These are phyloP conservation scores for Nomada goodeniana DNA, from an alignment of 2,888 invertebrate species.

Conservation along the genomic window DNA sequence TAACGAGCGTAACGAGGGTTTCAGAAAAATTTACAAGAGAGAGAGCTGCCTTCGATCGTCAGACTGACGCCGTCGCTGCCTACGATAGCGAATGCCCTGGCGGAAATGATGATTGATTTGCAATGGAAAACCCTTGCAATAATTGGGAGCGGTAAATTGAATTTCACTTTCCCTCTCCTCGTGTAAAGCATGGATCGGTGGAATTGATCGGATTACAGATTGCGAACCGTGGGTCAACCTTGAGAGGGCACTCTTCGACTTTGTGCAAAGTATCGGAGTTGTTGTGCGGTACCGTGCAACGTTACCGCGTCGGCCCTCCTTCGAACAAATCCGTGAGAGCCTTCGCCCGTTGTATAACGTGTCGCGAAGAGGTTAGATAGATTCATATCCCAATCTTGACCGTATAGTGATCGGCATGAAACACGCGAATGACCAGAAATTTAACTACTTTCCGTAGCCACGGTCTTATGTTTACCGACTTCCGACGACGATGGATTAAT, in stretches of 20 bases:
- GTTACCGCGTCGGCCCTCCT: conserved; percentile 82
- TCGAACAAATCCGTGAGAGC: conserved; percentile 83
- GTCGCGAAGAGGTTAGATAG: conserved; percentile 85
- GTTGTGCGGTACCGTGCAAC: conserved; percentile 85
- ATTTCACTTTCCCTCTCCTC: background rate
- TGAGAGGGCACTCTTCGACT: conserved; percentile 85
- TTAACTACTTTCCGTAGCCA: conserved; percentile 78
- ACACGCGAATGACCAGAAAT: too few species aligned
- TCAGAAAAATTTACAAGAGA: conserved; percentile 57
- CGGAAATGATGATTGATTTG: conserved; percentile 85
- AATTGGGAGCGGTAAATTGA: conserved; percentile 85
- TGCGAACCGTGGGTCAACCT: conserved; percentile 86
- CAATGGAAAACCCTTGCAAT: conserved; percentile 86
- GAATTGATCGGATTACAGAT: conserved; percentile 79
- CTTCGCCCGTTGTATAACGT: conserved; percentile 84
- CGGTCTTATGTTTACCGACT: conserved; percentile 85
- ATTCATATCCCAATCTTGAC: background rate
- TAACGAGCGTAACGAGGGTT: too few species aligned
- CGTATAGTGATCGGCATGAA: too few species aligned
- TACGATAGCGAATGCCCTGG: conserved; percentile 84
- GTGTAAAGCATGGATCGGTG: background rate
- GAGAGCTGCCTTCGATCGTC: conserved; percentile 52
- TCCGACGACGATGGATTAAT: conserved; percentile 76
- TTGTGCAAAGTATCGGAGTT: conserved; percentile 85
- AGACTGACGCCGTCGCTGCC: conserved; percentile 84